A percentile compares a stretch with the other conserved stretches of the same genome.
These are phyloP conservation scores for Tanytarsus gracilentus DNA, from an alignment of 2,888 invertebrate species.

Conservation along the genomic window DNA sequence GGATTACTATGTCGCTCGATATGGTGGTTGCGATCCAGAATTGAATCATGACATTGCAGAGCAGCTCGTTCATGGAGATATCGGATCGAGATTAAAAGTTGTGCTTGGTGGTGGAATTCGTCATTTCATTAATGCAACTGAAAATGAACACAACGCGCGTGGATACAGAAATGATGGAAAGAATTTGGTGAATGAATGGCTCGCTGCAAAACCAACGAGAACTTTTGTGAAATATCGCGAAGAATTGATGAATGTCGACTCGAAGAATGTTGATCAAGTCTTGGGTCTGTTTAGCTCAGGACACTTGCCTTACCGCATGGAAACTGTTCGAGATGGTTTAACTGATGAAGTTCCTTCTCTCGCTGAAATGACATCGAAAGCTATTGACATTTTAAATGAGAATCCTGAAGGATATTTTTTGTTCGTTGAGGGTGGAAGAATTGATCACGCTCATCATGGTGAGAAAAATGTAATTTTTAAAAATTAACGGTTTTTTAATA, in stretches of 20 bases:
- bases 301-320: conserved; percentile 49
- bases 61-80: conserved; percentile 55
- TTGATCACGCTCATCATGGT: conserved; percentile 68
- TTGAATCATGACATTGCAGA: conserved; percentile 60
- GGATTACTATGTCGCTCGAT: conserved; percentile 48
- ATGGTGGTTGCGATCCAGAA: conserved; percentile 40
- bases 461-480: not conserved
- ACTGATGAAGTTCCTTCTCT: conserved; percentile 53
- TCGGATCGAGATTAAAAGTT: conserved; percentile 61
- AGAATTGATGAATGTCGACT: conserved; percentile 40
- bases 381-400: conserved; percentile 56
- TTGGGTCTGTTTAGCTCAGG: conserved; percentile 42
- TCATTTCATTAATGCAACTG: conserved; percentile 34
- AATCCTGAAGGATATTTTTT: conserved; percentile 62
- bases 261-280: not conserved
- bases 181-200: conserved; percentile 57
- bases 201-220: conserved; percentile 36
- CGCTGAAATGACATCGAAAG: conserved; percentile 64
- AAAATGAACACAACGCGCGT: not conserved
- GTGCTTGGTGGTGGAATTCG: conserved; percentile 40
- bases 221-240: conserved; percentile 47
- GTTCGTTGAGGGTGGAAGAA: conserved; percentile 63
- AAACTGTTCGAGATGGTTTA: conserved; percentile 37
- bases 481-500: not conserved
- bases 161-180: conserved; percentile 47